Conservation (phyloP, 2,888 invertebrate species). For the Mechanitis mazaeus region DNA sequence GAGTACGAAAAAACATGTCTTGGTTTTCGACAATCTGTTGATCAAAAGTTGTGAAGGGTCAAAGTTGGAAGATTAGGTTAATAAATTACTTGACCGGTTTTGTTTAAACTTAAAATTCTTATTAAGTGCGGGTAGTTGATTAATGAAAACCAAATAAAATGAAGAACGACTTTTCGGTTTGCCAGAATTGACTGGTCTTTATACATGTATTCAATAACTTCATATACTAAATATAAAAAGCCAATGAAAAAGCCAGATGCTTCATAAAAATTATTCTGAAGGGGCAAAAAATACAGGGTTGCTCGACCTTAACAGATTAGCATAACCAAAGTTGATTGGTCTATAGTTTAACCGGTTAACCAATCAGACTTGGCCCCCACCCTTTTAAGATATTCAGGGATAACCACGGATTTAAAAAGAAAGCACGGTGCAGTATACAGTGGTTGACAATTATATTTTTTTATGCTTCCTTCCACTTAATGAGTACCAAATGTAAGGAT, state of each 20-base stretch:
- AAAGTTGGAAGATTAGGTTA: too few species aligned
- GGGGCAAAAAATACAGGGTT: not conserved
- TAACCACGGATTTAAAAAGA: conserved; percentile 36
- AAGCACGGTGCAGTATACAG: conserved; percentile 47
- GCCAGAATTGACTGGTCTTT: too few species aligned
- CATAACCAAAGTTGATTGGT: not conserved
- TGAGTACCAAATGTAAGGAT: conserved; percentile 73
- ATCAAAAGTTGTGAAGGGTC: too few species aligned
- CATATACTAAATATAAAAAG: not conserved
- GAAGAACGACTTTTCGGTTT: too few species aligned
- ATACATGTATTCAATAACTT: not conserved
- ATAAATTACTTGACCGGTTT: too few species aligned
- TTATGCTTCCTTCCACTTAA: conserved; percentile 65
- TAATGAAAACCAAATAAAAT: too few species aligned
- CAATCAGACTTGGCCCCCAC: conserved; percentile 30
- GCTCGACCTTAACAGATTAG: not conserved
- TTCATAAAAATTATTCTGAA: too few species aligned
- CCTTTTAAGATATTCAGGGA: conserved; percentile 17
- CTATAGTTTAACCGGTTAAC: conserved; percentile 14
- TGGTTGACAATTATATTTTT: conserved; percentile 64
- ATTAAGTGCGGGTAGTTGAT: too few species aligned
- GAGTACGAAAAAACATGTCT: too few species aligned
- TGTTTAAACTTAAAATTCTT: too few species aligned
- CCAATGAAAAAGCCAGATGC: too few species aligned
- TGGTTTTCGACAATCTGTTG: too few species aligned